These are phyloP conservation scores for Lasioglossum villosulum DNA, from an alignment of 2,888 invertebrate species.

Conservation along the genomic window DNA sequence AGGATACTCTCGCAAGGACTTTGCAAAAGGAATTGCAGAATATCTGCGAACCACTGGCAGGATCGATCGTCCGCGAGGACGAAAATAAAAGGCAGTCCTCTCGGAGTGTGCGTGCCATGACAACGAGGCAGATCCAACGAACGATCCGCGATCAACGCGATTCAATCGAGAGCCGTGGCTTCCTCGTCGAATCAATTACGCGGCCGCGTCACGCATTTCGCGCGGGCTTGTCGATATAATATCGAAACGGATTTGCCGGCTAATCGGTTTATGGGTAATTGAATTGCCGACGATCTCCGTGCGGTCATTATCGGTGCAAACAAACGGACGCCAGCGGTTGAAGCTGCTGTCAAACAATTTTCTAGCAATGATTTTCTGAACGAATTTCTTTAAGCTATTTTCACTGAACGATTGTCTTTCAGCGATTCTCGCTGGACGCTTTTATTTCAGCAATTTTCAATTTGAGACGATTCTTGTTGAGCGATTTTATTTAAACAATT, in stretches of 20 bases:
- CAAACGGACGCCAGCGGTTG: background rate
- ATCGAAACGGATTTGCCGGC: background rate
- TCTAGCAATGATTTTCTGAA: background rate
- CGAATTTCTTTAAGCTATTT: too few relatives aligned
- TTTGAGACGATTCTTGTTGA: too few relatives aligned
- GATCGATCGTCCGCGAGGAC: background rate
- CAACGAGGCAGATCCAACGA: background rate
- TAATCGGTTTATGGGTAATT: conserved; percentile 27
- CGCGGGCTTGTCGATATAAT: background rate
- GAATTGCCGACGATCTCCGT: conserved; percentile 22
- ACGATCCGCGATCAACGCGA: background rate
- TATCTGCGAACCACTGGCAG: background rate
- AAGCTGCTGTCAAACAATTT: background rate
- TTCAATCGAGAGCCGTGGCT: background rate
- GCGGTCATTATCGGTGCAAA: conserved; percentile 2
- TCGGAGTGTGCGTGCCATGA: background rate
- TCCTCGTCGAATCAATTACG: conserved; percentile 9
- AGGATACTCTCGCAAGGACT: background rate
- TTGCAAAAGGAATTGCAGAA: background rate
- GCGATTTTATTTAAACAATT: too few relatives aligned
- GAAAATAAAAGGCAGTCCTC: background rate
- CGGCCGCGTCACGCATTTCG: background rate
- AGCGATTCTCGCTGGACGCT: too few relatives aligned
- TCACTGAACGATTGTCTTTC: too few relatives aligned
- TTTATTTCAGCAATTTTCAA: too few relatives aligned